Base-by-base conservation (phyloP, 2,113 vertebrate species). In the Passerina amoena region DNA sequence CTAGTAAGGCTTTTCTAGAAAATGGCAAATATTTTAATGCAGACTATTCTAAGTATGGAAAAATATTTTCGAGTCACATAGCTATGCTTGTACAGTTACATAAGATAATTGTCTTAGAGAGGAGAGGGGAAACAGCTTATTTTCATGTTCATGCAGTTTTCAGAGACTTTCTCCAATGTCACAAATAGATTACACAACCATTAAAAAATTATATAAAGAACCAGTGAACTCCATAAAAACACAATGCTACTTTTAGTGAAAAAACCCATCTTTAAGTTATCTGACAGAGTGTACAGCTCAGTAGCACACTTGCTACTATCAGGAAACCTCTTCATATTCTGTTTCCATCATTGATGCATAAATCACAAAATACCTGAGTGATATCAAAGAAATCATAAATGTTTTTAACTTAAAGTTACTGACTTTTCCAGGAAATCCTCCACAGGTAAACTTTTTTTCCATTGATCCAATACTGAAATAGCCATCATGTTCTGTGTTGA, bases 361-460 rank as follows among this genome's bases (percentile, higher is more conserved):
- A 73, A 72, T 85, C 45, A 61, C 33, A 33, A 87, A 88, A 45
- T 47, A 86, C 7, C 5, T 47, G 44, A 80, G 63, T 35, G 7
- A 69, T 50, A 94, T 10, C 6, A 94, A 91, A 80, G 38, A 51
- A 88, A 73, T 71, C 6, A 73, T n/a, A 23, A 24, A 72, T 10
- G 4, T 85, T 92, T 75, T 94, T 50, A 96, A 85, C 10, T 77
- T 80, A 95, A 90, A 17, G 23, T 87, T 53, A 98, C 98, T 92
- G 90, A 98, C 98, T 96, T 98, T 87, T 98, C 98, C 78, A 97
- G 91, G 80, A 98, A 97, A 65, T 98, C 97, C 50, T 98, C 95
- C 63, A 93, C 70, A 78, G 11, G 48, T 53, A 96, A 81, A 83
- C 28, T 83, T 91, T 92, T 76, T 80, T 97, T 97, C 97, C 96